Conservation (phyloP, 2,797 vertebrate genomes). For the Champsocephalus esox region DNA sequence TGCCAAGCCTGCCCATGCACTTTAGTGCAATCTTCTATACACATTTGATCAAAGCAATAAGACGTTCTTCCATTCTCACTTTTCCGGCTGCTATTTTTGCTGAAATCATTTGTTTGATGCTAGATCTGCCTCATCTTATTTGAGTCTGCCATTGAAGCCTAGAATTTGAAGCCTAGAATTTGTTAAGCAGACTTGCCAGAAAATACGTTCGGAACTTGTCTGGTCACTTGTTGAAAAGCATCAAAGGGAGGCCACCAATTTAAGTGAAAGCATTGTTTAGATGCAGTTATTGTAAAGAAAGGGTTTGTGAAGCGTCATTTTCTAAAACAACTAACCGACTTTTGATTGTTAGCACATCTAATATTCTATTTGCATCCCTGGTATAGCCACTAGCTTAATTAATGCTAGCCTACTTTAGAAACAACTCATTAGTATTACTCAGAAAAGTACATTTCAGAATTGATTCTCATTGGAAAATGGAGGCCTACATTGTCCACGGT, state of each 20-base stretch:
- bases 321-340: not conserved
- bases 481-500: not conserved
- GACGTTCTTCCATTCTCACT: not conserved
- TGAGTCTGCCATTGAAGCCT: not conserved
- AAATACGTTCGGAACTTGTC: not conserved
- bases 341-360: not conserved
- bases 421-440: not conserved
- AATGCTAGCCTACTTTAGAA: not conserved
- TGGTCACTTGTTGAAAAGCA: no score
- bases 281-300: not conserved
- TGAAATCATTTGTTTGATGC: not conserved
- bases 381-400: not conserved
- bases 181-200: not conserved
- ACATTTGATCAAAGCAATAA: not conserved
- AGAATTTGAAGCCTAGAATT: not conserved
- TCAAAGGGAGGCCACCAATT: not conserved
- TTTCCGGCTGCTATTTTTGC: not conserved
- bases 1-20: not conserved
- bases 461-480: not conserved
- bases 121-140: not conserved
- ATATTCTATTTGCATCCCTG: not conserved
- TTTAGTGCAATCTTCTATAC: conserved; percentile 8
- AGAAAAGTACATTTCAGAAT: not conserved
- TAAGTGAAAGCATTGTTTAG: not conserved
- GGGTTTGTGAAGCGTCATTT: rapidly evolving